Evolutionary conservation across 2,797 vertebrate species (phyloP), one percentile per base, ranked within the genome.

Genomic region (Tympanoctomys barrerae): DNA sequence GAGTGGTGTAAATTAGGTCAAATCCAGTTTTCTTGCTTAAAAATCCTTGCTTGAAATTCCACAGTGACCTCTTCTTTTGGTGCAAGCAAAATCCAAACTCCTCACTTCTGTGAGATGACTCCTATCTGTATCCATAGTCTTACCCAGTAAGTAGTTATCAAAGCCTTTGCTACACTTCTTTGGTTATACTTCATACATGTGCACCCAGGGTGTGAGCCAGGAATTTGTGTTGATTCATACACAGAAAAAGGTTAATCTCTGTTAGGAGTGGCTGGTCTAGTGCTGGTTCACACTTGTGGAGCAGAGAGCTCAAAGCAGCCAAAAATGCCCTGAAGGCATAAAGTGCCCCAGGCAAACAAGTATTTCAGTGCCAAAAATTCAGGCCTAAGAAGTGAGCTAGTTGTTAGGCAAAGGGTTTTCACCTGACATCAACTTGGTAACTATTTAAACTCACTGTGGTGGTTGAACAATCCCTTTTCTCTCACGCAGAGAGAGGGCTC

Each of bases 91-190:
- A 92, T 75, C 64, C 62, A 22, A 90, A 81, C 33, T 77, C 26
- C 18, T 93, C 13, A 49, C 1, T 5, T 84, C 33, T 59, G 14
- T 77, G 28, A 66, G 52, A 22, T 89, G 79, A 84, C 22, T 10
- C 36, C 11, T 95, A 92, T 31, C 9, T 42, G 4, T 70, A 21
- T 87, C 83, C 39, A 89, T 59, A 84, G 7, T 77, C 46, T 64
- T 64, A 61, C 13, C 62, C 66, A 46, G 13, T 31, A 81, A 13
- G 26, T 31, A 59, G 5, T 87, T 87, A 31, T 42, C 71, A 90
- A 61, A 95, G 2, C 6, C 33, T 86, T 90, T 87, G 77, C 26
- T 96, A 22, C 46, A 19, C 24, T 73, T 93, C 24, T 96, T 77
- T 77, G 39, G 14, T 82, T 87, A 46, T 77, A 14, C 62, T 83